Conservation (phyloP, 2,797 vertebrate species). For the Garrulus glandarius region DNA sequence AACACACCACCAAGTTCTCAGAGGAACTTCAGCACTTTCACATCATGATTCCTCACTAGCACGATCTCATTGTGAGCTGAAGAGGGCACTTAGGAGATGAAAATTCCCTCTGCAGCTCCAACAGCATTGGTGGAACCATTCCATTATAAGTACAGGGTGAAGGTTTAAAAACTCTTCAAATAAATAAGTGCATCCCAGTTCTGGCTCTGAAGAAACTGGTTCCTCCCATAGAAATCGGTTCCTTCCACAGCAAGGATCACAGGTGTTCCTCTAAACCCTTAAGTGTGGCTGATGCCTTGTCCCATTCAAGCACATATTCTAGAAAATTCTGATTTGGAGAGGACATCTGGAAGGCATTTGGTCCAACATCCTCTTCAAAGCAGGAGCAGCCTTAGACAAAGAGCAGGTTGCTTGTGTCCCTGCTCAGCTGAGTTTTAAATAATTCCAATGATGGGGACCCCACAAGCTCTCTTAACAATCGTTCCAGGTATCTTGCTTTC, state of each 20-base stretch:
- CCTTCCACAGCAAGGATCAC: neutral
- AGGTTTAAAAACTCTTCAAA: neutral
- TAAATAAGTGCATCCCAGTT: neutral
- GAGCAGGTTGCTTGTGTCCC: neutral
- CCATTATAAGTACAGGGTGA: neutral
- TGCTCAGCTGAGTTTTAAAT: neutral
- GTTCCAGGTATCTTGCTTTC: neutral
- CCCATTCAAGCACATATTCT: neutral
- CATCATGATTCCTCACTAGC: neutral
- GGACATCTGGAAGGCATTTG: neutral
- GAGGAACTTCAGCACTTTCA: neutral
- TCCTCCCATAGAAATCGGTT: neutral
- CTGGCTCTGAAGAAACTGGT: neutral
- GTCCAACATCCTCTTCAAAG: neutral
- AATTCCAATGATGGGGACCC: neutral
- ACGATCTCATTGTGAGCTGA: neutral
- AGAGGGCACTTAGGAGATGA: neutral
- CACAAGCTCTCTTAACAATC: neutral
- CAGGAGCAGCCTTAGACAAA: neutral
- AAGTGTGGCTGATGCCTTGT: neutral
- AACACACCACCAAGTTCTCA: neutral
- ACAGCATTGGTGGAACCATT: neutral
- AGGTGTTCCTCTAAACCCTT: neutral
- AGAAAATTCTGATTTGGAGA: neutral
- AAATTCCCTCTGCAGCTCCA: neutral